Conservation (phyloP, 2,888 invertebrate genomes). For the Ypsolopha sequella region DNA sequence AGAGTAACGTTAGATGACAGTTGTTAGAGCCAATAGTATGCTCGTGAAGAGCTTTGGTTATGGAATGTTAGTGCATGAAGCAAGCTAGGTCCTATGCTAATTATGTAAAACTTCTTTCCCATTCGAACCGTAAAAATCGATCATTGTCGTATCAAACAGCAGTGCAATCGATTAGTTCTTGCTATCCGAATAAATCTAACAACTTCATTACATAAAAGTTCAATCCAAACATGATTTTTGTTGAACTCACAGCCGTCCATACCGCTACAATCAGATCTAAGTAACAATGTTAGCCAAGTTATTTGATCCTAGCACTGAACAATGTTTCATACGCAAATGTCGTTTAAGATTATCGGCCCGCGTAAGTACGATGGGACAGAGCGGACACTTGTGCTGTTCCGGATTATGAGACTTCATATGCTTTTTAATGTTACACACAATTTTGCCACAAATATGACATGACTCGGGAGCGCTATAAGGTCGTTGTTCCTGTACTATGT, state of each 20-base stretch:
- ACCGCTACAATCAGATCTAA: constrained; percentile 17
- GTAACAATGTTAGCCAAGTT: constrained; percentile 52
- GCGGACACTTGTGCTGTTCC: constrained; percentile 72
- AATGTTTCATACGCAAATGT: constrained; percentile 75
- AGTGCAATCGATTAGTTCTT: too few species aligned
- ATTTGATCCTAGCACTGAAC: constrained; percentile 43
- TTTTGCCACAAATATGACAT: constrained; percentile 75
- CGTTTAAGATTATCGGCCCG: constrained; percentile 77
- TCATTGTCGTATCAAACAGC: too few species aligned
- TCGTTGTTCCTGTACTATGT: constrained; percentile 37
- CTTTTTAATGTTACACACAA: constrained; percentile 76
- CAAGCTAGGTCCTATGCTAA: constrained; percentile 6
- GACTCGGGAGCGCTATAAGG: constrained; percentile 54
- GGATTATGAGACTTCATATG: constrained; percentile 76
- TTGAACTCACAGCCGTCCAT: constrained; percentile 3
- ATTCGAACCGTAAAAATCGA: too few species aligned
- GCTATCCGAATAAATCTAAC: too few species aligned
- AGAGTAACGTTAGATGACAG: constrained; percentile 22
- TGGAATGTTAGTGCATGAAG: constrained; percentile 1
- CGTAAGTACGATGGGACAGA: constrained; percentile 73
- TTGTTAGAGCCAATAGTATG: background rate
- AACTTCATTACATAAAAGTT: too few species aligned
- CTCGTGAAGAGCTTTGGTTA: constrained; percentile 3
- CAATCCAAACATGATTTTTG: background rate
- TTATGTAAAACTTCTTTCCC: too few species aligned